These are phyloP conservation scores for Felis chaus DNA, from an alignment of 2,113 vertebrate genomes.

Conservation along the genomic window DNA sequence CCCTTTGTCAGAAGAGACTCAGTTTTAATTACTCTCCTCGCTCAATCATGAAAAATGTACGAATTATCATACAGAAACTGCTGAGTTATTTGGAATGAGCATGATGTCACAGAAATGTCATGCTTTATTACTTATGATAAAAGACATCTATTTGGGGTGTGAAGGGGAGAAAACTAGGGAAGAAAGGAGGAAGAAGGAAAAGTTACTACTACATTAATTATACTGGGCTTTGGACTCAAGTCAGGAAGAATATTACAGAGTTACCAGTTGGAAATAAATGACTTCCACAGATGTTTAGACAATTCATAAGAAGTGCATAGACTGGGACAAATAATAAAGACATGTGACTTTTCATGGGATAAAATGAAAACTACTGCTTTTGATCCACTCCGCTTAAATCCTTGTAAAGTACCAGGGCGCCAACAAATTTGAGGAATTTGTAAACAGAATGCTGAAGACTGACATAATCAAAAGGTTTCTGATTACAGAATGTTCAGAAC, in stretches of 20 bases:
- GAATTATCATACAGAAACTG: constrained; percentile 35
- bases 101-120: constrained; percentile 12
- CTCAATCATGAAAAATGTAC: constrained; percentile 37
- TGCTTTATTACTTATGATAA: not conserved
- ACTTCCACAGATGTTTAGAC: constrained; percentile 43
- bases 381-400: not conserved
- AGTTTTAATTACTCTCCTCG: not conserved
- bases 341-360: not conserved
- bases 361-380: constrained; percentile 41
- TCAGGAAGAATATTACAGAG: constrained; percentile 4
- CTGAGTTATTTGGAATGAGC: not conserved
- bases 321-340: constrained; percentile 46
- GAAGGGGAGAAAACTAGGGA: not conserved
- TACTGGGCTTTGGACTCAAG: not conserved
- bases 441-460: not conserved
- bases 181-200: not conserved
- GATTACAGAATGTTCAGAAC: not conserved
- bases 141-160: not conserved
- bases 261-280: constrained; percentile 32
- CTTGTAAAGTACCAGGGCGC: not conserved
- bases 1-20: not conserved
- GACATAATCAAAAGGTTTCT: not conserved
- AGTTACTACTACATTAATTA: not conserved
- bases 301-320: constrained; percentile 45
- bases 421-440: constrained; percentile 8